Percentiles rank a stretch among this genome's conserved stretches.
Evolutionary conservation across 30 jellyfish, hydroid and myxozoan species (phyloP).

Genomic region (Hydractinia symbiolongicarpus): DNA sequence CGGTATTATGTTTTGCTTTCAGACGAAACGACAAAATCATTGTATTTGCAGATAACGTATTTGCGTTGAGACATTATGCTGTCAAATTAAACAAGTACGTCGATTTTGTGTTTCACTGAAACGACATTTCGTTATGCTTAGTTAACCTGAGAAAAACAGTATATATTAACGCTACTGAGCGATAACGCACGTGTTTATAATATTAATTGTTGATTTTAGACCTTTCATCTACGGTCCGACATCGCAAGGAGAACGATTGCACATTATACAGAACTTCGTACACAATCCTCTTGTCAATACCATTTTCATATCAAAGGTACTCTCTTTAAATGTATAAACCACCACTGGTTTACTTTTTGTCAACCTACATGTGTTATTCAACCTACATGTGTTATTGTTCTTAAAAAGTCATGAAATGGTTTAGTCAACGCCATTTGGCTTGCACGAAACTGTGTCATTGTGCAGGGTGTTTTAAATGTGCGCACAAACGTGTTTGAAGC

Average conservation of each 20-base stretch:
- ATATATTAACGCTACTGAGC: no score
- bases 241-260: constrained; percentile 94
- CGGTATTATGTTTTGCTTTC: not conserved
- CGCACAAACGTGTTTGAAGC: no score
- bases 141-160: not conserved
- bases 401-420: no score
- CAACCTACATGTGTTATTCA: no score
- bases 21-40: constrained; percentile 96
- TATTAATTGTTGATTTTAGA: constrained; percentile 26
- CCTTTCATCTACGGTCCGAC: constrained; percentile 98
- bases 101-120: not conserved
- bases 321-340: not conserved
- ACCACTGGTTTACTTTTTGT: no score
- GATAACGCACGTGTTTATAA: no score
- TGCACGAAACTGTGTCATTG: no score
- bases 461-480: no score
- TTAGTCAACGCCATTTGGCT: no score
- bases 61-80: constrained; percentile 96
- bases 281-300: constrained; percentile 92
- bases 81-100: constrained; percentile 83
- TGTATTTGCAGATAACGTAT: constrained; percentile 96
- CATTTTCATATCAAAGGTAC: constrained; percentile 89
- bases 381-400: no score
- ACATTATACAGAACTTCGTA: constrained; percentile 91
- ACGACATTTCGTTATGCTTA: not conserved